A percentile compares a stretch with the other conserved stretches of the same genome.
These are phyloP conservation scores for Acronicta aceris DNA, from an alignment of 2,888 invertebrate species.

Conservation along the genomic window DNA sequence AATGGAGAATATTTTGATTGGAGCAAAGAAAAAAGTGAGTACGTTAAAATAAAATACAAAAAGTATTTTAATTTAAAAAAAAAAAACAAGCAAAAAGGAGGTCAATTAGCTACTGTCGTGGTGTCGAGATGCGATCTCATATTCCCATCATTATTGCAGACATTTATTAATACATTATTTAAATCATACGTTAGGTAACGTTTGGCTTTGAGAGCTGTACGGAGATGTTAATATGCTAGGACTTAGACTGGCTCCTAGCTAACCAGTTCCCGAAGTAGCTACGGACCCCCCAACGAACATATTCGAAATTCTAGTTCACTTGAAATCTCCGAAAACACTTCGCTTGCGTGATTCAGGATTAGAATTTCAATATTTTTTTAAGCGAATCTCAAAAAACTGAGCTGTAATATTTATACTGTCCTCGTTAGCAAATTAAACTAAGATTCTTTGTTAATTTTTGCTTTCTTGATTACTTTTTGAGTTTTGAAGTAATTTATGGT, in stretches of 20 bases:
- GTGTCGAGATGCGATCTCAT: background rate
- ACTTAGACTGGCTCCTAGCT: conserved; percentile 23
- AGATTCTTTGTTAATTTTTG: background rate
- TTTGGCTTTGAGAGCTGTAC: background rate
- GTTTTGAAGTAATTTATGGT: conserved; percentile 7
- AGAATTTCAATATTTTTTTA: conserved; percentile 10
- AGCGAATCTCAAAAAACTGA: background rate
- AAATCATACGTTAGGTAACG: too few relatives aligned
- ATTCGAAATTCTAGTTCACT: background rate
- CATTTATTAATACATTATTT: background rate
- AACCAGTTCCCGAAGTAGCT: conserved; percentile 28
- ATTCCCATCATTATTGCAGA: background rate
- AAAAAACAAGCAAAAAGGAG: conserved; percentile 19
- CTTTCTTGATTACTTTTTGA: accelerated
- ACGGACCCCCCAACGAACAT: conserved; percentile 27
- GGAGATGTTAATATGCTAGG: background rate
- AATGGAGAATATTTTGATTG: too few relatives aligned
- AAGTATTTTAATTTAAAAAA: too few relatives aligned
- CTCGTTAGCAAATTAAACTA: background rate
- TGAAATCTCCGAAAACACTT: background rate
- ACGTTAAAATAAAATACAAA: too few relatives aligned
- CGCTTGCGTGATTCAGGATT: conserved; percentile 26
- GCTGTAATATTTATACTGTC: background rate
- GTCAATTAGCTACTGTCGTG: conserved; percentile 25
- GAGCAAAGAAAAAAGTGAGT: too few relatives aligned